Evolutionary conservation across 2,113 vertebrate species (phyloP).

Genomic region (Tiliqua scincoides): DNA sequence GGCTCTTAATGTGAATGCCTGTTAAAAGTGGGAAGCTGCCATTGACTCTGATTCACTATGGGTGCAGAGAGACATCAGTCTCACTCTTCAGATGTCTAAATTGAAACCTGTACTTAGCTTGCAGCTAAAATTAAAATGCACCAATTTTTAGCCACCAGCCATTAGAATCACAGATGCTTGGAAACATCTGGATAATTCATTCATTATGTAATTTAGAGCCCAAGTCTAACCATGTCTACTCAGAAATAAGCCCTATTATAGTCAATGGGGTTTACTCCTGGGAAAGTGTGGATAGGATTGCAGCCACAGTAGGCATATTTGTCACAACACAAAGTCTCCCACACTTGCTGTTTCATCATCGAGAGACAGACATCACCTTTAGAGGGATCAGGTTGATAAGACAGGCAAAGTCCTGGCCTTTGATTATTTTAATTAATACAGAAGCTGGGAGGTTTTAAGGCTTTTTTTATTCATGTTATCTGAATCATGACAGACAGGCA

Average conservation of each 20-base stretch:
- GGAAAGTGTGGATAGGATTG: too few relatives aligned
- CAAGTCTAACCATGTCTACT: too few relatives aligned
- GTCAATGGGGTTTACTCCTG: too few relatives aligned
- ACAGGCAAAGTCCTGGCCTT: neutral
- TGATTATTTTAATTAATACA: neutral
- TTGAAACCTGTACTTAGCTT: neutral
- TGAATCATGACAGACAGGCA: neutral
- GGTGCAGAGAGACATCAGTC: too few relatives aligned
- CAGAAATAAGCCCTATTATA: too few relatives aligned
- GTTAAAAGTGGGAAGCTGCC: too few relatives aligned
- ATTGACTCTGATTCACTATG: too few relatives aligned
- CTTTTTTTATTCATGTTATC: neutral
- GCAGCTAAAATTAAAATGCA: conserved; percentile 48
- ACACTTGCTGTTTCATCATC: neutral
- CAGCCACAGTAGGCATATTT: too few relatives aligned
- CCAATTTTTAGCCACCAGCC: neutral
- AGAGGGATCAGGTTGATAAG: neutral
- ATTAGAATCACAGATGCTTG: conserved; percentile 51
- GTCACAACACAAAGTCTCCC: neutral
- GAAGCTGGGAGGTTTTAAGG: conserved; percentile 3
- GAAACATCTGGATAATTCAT: conserved; percentile 43
- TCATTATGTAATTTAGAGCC: conserved; percentile 37
- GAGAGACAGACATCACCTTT: conserved; percentile 1
- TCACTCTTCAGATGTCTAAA: too few relatives aligned
- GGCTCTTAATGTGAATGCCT: too few relatives aligned